A percentile compares a stretch with the other conserved stretches of the same genome.
phyloP scores from a whole-genome alignment of 2,113 vertebrate genomes.

The Micromys minutus region DNA sequence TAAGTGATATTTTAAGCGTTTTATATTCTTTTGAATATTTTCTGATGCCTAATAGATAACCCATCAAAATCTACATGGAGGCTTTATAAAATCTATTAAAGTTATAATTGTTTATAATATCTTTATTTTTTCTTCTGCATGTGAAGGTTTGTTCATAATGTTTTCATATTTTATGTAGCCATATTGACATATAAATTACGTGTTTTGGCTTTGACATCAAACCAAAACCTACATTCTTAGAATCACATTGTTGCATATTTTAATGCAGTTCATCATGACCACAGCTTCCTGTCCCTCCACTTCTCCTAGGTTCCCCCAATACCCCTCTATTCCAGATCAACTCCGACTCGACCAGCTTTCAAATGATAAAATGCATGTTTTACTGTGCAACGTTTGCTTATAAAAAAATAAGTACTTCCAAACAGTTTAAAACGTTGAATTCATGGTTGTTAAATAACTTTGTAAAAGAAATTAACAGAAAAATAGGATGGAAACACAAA shows the following conservation, averaged over 20 bases:
- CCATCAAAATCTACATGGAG: neutral
- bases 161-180: neutral
- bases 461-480: conserved; percentile 49
- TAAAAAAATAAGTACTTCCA: neutral
- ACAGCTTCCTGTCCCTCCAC: neutral
- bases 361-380: neutral
- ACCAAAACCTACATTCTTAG: neutral
- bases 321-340: neutral
- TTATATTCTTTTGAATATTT: neutral
- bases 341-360: neutral
- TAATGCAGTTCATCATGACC: neutral
- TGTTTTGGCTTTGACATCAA: neutral
- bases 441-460: conserved; percentile 11
- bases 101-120: neutral
- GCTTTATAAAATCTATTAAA: neutral
- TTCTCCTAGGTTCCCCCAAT: neutral
- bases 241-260: neutral
- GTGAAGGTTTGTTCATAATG: neutral
- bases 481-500: neutral
- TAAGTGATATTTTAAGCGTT: neutral
- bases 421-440: conserved; percentile 1
- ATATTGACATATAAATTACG: neutral
- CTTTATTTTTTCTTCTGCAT: neutral
- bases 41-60: neutral
- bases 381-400: neutral